Conservation (phyloP, 64 coral and sea anemone genomes). For the Actinia equina region DNA sequence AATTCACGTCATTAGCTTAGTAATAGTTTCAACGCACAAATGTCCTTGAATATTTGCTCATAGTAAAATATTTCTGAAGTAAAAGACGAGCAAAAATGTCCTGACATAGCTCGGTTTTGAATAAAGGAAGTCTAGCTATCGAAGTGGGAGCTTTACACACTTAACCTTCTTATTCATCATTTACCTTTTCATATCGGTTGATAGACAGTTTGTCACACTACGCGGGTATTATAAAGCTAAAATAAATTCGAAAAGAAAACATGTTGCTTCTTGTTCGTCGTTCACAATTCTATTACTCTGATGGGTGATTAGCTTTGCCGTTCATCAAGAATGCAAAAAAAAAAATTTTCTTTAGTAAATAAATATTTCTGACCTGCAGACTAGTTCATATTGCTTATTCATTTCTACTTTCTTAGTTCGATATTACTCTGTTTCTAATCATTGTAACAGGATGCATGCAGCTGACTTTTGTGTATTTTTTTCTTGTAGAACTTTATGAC, state of each 20-base stretch:
- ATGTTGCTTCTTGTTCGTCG: not conserved
- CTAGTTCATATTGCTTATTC: not conserved
- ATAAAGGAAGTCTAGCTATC: too few species aligned
- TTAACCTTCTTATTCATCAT: not conserved
- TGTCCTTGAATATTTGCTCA: too few species aligned
- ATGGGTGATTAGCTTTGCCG: too few species aligned
- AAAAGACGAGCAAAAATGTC: not conserved
- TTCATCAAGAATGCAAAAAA: too few species aligned
- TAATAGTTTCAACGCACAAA: not conserved
- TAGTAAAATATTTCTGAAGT: too few species aligned
- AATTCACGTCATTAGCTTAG: not conserved
- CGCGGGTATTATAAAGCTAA: not conserved
- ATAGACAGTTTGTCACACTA: not conserved
- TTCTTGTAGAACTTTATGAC: conserved; percentile 37
- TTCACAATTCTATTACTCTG: not conserved
- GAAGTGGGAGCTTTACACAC: too few species aligned
- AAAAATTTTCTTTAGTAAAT: too few species aligned
- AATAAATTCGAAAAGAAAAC: not conserved
- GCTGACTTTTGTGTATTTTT: not conserved
- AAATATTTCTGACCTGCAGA: too few species aligned
- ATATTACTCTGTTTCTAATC: too few species aligned
- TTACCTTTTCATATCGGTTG: not conserved
- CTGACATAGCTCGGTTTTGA: not conserved
- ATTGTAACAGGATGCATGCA: too few species aligned
- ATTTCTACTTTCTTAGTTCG: not conserved